Evolutionary conservation across 2,797 vertebrate genomes (phyloP).

Genomic region (Cetoscarus ocellatus): DNA sequence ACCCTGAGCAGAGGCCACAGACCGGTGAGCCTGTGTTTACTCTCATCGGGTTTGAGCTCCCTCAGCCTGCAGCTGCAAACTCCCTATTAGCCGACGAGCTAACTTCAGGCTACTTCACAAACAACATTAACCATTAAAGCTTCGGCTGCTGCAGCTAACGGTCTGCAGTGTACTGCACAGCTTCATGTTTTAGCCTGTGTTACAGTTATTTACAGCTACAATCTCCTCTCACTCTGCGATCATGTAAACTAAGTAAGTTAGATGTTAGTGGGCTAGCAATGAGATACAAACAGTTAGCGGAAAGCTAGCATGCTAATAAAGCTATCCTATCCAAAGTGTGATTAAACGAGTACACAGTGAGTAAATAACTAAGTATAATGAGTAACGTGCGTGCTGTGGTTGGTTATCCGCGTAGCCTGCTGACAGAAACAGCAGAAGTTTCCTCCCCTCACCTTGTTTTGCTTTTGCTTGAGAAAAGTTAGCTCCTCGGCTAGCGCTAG

Average conservation of each 20-base stretch:
- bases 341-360: neutral
- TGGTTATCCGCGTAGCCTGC: neutral
- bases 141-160: too few relatives aligned
- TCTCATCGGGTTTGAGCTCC: constrained; percentile 18
- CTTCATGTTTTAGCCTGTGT: neutral
- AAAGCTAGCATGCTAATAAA: constrained; percentile 25
- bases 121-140: neutral
- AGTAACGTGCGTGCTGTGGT: accelerated
- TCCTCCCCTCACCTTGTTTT: constrained; percentile 69
- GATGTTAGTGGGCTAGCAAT: neutral
- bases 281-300: constrained; percentile 37
- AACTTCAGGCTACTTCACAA: neutral
- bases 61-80: constrained; percentile 15
- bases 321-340: neutral
- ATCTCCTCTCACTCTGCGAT: too few relatives aligned
- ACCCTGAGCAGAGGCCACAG: too few relatives aligned
- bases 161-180: neutral
- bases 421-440: neutral
- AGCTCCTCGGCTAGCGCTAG: constrained; percentile 58
- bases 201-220: too few relatives aligned
- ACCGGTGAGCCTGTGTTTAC: constrained; percentile 55
- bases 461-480: constrained; percentile 54
- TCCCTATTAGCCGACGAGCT: constrained; percentile 20
- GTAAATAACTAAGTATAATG: neutral
- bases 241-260: neutral